Percentiles rank a stretch among this genome's conserved stretches.
phyloP scores from a whole-genome alignment of 2,797 vertebrate genomes.

The Tangara arthus region DNA sequence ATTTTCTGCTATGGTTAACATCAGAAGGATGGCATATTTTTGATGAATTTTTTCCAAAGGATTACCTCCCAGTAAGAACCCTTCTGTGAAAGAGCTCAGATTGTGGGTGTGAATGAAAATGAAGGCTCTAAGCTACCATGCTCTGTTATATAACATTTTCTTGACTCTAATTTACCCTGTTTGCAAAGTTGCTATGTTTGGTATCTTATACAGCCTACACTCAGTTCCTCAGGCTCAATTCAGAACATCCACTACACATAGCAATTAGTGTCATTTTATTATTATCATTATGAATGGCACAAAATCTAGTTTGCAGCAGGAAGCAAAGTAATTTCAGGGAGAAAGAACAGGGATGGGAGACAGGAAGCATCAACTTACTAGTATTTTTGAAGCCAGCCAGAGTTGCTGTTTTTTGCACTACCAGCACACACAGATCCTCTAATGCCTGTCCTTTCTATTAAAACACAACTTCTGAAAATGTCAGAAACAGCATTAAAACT shows the following conservation, averaged over 20 bases:
- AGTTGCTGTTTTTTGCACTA: not conserved
- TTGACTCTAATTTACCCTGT: constrained; percentile 54
- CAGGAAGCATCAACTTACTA: constrained; percentile 11
- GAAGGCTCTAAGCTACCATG: constrained; percentile 22
- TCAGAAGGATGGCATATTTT: not conserved
- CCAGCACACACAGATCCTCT: not conserved
- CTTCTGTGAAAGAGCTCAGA: constrained; percentile 17
- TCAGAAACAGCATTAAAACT: not conserved
- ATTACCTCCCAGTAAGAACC: constrained; percentile 18
- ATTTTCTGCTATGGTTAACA: constrained; percentile 4
- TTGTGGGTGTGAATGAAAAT: constrained; percentile 57
- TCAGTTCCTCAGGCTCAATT: constrained; percentile 57
- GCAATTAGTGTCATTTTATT: constrained; percentile 47
- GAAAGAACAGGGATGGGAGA: constrained; percentile 38
- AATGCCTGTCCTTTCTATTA: not conserved
- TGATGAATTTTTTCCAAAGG: constrained; percentile 9
- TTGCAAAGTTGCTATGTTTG: constrained; percentile 54
- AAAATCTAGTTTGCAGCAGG: constrained; percentile 59
- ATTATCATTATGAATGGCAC: constrained; percentile 39
- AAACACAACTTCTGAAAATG: not conserved
- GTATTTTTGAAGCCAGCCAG: not conserved
- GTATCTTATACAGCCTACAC: constrained; percentile 53
- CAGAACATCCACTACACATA: constrained; percentile 55
- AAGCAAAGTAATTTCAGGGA: constrained; percentile 59
- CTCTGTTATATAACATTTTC: constrained; percentile 61